A percentile compares a stretch with the other conserved stretches of the same genome.
These are phyloP conservation scores for Limnodromus scolopaceus DNA, from an alignment of 2,797 vertebrate species.

Conservation along the genomic window DNA sequence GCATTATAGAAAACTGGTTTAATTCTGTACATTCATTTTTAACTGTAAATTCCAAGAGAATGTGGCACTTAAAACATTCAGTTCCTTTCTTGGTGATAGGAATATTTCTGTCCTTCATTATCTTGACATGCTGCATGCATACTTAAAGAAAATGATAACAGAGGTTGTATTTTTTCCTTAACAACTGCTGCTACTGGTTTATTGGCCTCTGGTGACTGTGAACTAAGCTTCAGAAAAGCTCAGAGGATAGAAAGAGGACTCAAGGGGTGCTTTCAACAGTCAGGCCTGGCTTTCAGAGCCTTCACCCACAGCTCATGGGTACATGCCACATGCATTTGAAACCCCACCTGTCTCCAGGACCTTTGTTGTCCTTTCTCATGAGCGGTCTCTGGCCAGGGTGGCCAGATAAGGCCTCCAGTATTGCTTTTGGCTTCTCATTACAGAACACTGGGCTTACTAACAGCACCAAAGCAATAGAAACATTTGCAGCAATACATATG, in stretches of 20 bases:
- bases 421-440: accelerated
- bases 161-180: background rate
- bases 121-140: background rate
- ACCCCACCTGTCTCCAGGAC: background rate
- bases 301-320: background rate
- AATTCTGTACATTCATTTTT: background rate
- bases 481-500: background rate
- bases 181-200: background rate
- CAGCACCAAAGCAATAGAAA: background rate
- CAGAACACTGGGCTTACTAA: background rate
- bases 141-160: background rate
- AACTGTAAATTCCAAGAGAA: background rate
- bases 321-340: background rate
- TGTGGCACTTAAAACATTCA: background rate
- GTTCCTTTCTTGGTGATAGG: background rate
- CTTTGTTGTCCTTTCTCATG: background rate
- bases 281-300: background rate
- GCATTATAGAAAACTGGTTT: background rate
- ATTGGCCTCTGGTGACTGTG: background rate
- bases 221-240: background rate
- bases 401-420: background rate
- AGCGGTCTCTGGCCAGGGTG: background rate
- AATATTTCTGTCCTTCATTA: background rate
- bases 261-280: background rate
- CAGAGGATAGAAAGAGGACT: background rate